Base-by-base conservation (phyloP, 1,140 invertebrate species). In the Eumeta japonica region DNA sequence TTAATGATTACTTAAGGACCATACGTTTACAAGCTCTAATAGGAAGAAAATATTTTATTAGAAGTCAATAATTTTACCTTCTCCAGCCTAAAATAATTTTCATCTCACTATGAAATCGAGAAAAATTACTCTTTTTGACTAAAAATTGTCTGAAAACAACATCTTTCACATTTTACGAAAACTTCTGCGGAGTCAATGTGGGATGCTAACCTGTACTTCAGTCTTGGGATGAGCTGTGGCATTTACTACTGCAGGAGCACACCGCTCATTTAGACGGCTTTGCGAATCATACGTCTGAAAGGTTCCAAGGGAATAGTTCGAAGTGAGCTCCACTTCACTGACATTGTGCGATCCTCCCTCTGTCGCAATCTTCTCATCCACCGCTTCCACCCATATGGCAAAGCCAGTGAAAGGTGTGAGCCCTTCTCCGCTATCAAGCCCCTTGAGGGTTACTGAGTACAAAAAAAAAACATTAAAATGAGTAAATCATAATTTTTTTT, bases 201-300 rank as follows among this genome's bases (percentile, higher is more conserved):
- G n/a, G n/a, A n/a, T 16, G 10, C 31, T 40, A 41, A 68, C 65
- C 54, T 68, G 68, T 10, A 73, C 58, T 48, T 68, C 65, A 29
- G 63, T 70, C 43, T 73, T 73, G 7, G 63, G 56, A 41, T 73
- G 65, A 5, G 57, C 53, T 20, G 68, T 73, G 9, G 68, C 62
- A 37, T 73, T 73, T 15, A 50, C 50, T n/a, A 70, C 59, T 4
- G 62, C 64, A 1, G 64, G 58, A 7, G 35, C 47, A 34, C 68
- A 73, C 1, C 39, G 31, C 11, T 65, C 63, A 10, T 58, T 41
- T 5, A 43, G 39, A 29, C 62, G 70, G n/a, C 65, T 60, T 19
- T 73, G 68, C 1, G 68, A 59, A 16, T 73, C 68, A 27, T 66
- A 65, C 2, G 61, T 55, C 41, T 73, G 68, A 38, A 73, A 68